These are phyloP conservation scores for Erebia aethiops DNA, from an alignment of 2,888 invertebrate species.

Conservation along the genomic window DNA sequence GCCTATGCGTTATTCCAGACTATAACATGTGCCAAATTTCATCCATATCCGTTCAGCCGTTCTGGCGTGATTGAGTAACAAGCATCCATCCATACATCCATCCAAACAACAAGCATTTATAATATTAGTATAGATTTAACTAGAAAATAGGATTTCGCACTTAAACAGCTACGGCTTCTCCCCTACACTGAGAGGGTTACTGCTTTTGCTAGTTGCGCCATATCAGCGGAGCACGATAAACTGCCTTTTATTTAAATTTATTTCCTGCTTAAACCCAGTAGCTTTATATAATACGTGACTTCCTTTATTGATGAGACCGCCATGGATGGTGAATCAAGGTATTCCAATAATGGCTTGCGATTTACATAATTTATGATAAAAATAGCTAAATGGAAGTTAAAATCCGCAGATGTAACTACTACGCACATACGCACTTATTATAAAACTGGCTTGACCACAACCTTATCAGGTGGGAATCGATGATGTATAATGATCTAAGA, in stretches of 20 bases:
- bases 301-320: conserved; percentile 36
- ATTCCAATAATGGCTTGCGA: conserved; percentile 24
- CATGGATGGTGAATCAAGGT: conserved; percentile 31
- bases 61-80: too few species aligned
- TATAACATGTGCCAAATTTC: too few species aligned
- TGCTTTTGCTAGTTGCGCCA: conserved; percentile 19
- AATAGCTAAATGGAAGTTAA: conserved; percentile 12
- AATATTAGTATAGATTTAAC: too few species aligned
- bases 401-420: neutral
- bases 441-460: conserved; percentile 2
- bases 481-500: neutral
- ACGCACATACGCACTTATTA: neutral
- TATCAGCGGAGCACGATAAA: conserved; percentile 26
- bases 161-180: neutral
- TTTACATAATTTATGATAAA: conserved; percentile 15
- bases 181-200: neutral
- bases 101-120: too few species aligned
- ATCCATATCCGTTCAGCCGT: too few species aligned
- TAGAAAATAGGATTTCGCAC: neutral
- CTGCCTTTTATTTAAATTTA: conserved; percentile 37
- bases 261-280: conserved; percentile 35
- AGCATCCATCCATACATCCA: too few species aligned
- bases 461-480: neutral
- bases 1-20: too few species aligned
- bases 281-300: conserved; percentile 35